Base-by-base conservation (phyloP, 1,140 invertebrate genomes). In the Drosophila insularis region DNA sequence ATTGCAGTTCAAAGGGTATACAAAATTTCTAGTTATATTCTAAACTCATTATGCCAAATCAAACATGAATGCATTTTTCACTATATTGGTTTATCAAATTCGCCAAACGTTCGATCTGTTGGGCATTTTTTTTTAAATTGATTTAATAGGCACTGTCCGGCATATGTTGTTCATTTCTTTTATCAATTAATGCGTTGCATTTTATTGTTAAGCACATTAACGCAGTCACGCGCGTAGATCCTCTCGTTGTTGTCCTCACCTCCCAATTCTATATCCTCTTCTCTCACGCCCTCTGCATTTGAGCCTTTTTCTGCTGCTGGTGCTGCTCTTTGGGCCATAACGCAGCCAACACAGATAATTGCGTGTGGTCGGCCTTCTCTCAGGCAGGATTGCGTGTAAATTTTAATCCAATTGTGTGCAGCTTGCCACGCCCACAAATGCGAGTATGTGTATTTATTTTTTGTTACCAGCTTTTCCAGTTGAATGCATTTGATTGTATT, bases 191-290 rank as follows among this genome's bases (percentile, higher is more conserved):
- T 86, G 80, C 84, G 76, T 77, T 87, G 82, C 84, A 82, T 87
- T 87, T 87, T 87, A 87, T 87, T 89, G 84, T 87, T 87, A 87
- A 87, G 84, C 84, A 87, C 84, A 87, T 87, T 87, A 87, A 87
- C 84, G 84, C 84, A 87, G 73, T 89, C 84, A 80, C 84, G 80
- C 84, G 78, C 68, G 70, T 84, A 60, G 59, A 60, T 71, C 78
- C 63, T 21, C 19, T 21, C 43, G 43, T 50, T 8, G 43, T 46
- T 61, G 58, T 40, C 62, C 53, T 21, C 54, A 11, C 37, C 27
- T 46, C 27, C 17, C 23, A 35, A 35, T 5, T 35, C 0, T 8
- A 17, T 17, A 13, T 2, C 13, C 31, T 7, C 35, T 6, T 27
- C 4, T 27, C 27, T 27, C 27, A 27, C 27, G 1, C 5, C 5